Conservation (phyloP, 2,113 vertebrate genomes). For the Telmatochromis sp. region DNA sequence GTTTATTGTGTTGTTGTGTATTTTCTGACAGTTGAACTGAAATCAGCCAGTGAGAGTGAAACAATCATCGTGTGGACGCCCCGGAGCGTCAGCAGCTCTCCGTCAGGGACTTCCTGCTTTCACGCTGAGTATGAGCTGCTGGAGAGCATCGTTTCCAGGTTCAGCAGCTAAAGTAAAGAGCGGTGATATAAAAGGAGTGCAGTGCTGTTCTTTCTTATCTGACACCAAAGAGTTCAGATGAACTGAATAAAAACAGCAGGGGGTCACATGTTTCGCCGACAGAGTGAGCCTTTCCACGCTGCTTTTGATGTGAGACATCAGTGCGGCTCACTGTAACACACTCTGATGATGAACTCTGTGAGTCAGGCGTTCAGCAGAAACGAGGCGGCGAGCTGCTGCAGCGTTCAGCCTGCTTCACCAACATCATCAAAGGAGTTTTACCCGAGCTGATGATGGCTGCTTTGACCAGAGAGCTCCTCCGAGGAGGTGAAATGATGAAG, state of each 20-base stretch:
- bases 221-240: not conserved
- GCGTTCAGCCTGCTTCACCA: not conserved
- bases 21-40: not conserved
- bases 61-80: not conserved
- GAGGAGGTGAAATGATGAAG: not conserved
- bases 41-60: not conserved
- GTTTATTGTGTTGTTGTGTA: not conserved
- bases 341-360: not conserved
- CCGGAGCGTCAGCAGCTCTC: not conserved
- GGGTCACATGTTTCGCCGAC: not conserved
- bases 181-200: not conserved
- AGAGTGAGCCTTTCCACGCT: not conserved
- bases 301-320: not conserved
- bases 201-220: not conserved
- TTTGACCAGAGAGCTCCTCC: not conserved
- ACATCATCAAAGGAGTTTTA: not conserved
- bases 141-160: not conserved
- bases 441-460: not conserved
- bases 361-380: not conserved
- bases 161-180: not conserved
- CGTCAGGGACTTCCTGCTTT: not conserved
- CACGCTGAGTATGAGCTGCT: not conserved
- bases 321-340: not conserved
- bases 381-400: not conserved
- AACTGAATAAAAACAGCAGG: not conserved